Evolutionary conservation across 2,888 invertebrate genomes (phyloP).

Genomic region (Odontocolon sp.): DNA sequence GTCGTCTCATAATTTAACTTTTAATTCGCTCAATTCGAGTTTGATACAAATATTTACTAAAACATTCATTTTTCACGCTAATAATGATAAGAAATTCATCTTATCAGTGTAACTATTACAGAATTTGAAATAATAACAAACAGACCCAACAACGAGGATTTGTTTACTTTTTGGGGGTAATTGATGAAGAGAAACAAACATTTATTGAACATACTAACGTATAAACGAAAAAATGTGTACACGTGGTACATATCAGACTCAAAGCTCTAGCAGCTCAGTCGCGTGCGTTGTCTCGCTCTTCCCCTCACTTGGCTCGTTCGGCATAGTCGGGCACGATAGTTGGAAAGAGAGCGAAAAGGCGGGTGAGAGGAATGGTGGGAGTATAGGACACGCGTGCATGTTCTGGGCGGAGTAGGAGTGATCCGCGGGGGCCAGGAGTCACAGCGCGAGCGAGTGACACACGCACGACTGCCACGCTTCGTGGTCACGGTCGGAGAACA

Average conservation of each 20-base stretch:
- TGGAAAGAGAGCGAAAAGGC: conserved; percentile 48
- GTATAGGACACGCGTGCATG: conserved; percentile 73
- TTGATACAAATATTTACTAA: background rate
- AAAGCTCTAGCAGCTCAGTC: conserved; percentile 21
- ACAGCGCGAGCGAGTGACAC: conserved; percentile 75
- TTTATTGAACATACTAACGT: too few relatives aligned
- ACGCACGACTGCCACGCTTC: conserved; percentile 80
- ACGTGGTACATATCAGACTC: too few relatives aligned
- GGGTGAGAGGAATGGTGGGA: conserved; percentile 30
- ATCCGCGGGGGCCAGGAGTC: conserved; percentile 75
- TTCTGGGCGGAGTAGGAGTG: conserved; percentile 77
- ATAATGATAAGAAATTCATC: too few relatives aligned
- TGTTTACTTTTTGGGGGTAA: too few relatives aligned
- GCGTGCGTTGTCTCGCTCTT: conserved; percentile 36
- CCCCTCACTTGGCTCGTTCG: too few relatives aligned
- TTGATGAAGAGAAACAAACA: too few relatives aligned
- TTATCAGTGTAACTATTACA: too few relatives aligned
- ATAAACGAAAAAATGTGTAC: too few relatives aligned
- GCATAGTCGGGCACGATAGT: too few relatives aligned
- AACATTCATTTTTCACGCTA: background rate
- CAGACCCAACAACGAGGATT: too few relatives aligned
- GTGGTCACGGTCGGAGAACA: conserved; percentile 78
- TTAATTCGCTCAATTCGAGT: background rate
- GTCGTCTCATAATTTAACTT: conserved; percentile 3
- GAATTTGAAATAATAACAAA: too few relatives aligned